Conservation (phyloP, 53 echinoderm and acorn worm species). For the Antedon mediterranea region DNA sequence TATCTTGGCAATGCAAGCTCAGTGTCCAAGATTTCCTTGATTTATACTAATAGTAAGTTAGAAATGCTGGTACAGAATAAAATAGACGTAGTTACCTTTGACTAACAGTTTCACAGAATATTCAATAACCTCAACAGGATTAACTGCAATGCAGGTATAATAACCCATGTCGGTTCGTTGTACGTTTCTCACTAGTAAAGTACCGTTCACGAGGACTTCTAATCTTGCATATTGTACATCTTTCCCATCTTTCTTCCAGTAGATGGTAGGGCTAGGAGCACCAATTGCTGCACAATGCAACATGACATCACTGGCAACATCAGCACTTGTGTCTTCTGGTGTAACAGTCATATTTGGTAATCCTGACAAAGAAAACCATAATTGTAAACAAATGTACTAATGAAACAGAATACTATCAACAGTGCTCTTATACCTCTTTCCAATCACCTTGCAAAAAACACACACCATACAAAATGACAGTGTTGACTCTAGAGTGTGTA, state of each 20-base stretch:
- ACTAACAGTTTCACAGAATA: slow-evolving; percentile 29
- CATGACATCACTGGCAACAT: slow-evolving; percentile 9
- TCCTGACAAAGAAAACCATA: slow-evolving; percentile 22
- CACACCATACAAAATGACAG: too few species aligned
- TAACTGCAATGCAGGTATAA: slow-evolving; percentile 70
- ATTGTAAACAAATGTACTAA: too few species aligned
- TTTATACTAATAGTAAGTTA: neutral
- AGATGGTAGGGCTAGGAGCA: slow-evolving; percentile 41
- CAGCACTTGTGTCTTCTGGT: slow-evolving; percentile 13
- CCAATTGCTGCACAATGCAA: slow-evolving; percentile 48
- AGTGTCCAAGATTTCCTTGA: too few species aligned
- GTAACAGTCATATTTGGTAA: slow-evolving; percentile 38
- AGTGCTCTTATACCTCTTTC: too few species aligned
- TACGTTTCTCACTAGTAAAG: slow-evolving; percentile 18
- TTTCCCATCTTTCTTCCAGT: slow-evolving; percentile 88
- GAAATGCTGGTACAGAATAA: neutral
- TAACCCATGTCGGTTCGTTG: slow-evolving; percentile 51
- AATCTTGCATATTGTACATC: slow-evolving; percentile 32
- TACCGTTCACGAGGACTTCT: slow-evolving; percentile 8
- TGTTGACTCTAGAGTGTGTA: too few species aligned
- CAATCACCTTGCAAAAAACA: too few species aligned
- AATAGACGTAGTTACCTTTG: slow-evolving; percentile 44
- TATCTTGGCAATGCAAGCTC: too few species aligned
- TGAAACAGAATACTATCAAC: too few species aligned
- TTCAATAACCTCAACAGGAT: slow-evolving; percentile 35